Evolutionary conservation across 2,113 vertebrate genomes (phyloP), one percentile per base, ranked within the genome.

Genomic region (Coreoperca whiteheadi): DNA sequence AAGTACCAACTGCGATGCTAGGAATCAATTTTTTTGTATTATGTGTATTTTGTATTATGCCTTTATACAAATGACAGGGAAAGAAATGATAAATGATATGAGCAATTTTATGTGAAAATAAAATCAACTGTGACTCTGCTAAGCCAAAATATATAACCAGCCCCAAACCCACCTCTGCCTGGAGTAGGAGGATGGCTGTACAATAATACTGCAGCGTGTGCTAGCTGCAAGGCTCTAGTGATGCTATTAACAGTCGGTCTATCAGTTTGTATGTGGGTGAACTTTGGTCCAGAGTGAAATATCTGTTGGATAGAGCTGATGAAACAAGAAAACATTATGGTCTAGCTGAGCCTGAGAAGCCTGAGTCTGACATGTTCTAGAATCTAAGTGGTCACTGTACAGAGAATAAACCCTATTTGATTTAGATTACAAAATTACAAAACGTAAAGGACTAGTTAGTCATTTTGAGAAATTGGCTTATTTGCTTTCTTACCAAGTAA

Each of bases 41-140:
- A 4, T 34, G 69, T 46, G 14, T 61, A 51, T 50, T 76, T 69
- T 54, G 8, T 54, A 21, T 48, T 4, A 4, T 34, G 69, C 43
- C 59, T 82, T 76, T 60, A 34, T 60, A 23, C 21, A 73, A 75
- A 77, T 30, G 20, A 57, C 37, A 41, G 20, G 6, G 11, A 83
- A 80, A 64, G 20, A 50, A 70, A 54, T 32, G 1, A 78, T 46
- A 50, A 70, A 54, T 32, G 1, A 78, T 46, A 8, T 30, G 14
- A 64, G 6, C 32, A 21, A 73, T 73, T n/a, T 73, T 76, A 32
- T 65, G 50, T 71, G 6, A 53, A 71, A 67, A 73, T 76, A 48
- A 57, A 76, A 68, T 41, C 18, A 63, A 68, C 43, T 53, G 46
- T 46, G 16, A 60, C 41, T 60, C 4, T 64, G 71, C 20, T 23